Evolutionary conservation across 2,113 vertebrate genomes (phyloP).

Genomic region (Dolichotis patagonum): DNA sequence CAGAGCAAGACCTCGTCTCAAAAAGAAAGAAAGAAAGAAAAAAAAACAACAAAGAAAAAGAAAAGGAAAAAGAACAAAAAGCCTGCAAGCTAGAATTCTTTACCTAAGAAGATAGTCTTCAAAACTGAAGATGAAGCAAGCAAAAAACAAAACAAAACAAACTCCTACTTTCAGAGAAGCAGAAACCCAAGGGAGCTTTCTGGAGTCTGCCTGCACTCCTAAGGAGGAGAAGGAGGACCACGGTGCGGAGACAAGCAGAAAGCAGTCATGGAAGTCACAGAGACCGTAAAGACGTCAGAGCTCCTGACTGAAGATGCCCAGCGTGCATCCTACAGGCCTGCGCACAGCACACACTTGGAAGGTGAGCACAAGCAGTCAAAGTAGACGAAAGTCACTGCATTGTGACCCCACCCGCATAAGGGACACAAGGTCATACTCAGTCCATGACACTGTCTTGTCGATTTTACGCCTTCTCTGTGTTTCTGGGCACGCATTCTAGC

Average conservation of each 20-base stretch:
- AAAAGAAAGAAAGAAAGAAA: not conserved
- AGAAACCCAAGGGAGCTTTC: not conserved
- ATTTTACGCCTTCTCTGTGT: not conserved
- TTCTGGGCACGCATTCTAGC: not conserved
- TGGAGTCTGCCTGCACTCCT: not conserved
- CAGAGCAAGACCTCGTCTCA: not conserved
- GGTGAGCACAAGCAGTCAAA: not conserved
- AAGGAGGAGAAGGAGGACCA: not conserved
- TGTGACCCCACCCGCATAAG: no score
- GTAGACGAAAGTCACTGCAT: not conserved
- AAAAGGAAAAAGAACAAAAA: no score
- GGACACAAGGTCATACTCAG: not conserved
- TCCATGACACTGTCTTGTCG: not conserved
- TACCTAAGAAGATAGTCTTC: not conserved
- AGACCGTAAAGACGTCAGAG: not conserved
- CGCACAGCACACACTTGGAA: no score
- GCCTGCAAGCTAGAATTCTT: not conserved
- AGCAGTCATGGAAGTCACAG: not conserved
- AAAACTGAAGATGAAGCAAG: not conserved
- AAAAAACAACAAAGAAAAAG: not conserved
- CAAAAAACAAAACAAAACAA: not conserved
- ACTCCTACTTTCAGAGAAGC: not conserved
- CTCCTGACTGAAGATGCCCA: not conserved
- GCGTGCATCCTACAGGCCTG: not conserved
- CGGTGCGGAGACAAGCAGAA: not conserved